Evolutionary conservation across 2,797 vertebrate species (phyloP), one percentile per base, ranked within the genome.

Genomic region (Acrocephalus scirpaceus): DNA sequence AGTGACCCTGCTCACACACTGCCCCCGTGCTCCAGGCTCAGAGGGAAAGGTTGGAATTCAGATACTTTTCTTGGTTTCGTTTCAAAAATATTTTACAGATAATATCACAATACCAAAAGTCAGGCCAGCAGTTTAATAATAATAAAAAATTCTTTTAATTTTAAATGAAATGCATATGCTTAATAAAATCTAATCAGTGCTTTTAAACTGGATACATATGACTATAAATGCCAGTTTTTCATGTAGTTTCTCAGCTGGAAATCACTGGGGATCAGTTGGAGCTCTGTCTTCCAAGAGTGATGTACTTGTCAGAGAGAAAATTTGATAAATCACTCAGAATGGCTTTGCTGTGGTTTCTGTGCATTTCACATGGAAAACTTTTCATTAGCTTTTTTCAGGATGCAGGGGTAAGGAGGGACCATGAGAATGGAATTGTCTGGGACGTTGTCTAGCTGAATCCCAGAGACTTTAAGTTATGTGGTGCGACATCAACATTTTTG

Each of bases 311-410:
- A 90, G 77, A n/a, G 86, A 84, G 95, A 86, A 93, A 94, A 89
- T 71, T 87, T 94, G 96, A 91, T 95, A 89, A 96, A 97, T 95
- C 80, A 7, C 82, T 97, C 71, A 66, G 20, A 96, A 90, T 58
- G 80, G 77, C 96, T 97, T 95, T 95, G 23, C 87, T 98, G 95
- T 97, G 97, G 94, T 97, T 98, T 97, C 83, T 93, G 87, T 92
- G 92, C 84, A 38, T 97, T 97, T 96, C 97, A 92, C 84, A 78
- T 71, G 86, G 90, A 96, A 96, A 92, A 92, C 93, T 51, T 66
- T 85, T 83, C 90, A 71, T 86, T 58, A 70, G 86, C 70, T 92
- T 71, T 83, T 83, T 90, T 92, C 92, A 87, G 96, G 97, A 96
- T 96, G 60, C 96, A 73, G 91, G 88, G 82, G 92, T 96, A 70